A percentile compares a stretch with the other conserved stretches of the same genome.
phyloP scores from a whole-genome alignment of 2,888 invertebrate species.

The Heterodera filipjevi region DNA sequence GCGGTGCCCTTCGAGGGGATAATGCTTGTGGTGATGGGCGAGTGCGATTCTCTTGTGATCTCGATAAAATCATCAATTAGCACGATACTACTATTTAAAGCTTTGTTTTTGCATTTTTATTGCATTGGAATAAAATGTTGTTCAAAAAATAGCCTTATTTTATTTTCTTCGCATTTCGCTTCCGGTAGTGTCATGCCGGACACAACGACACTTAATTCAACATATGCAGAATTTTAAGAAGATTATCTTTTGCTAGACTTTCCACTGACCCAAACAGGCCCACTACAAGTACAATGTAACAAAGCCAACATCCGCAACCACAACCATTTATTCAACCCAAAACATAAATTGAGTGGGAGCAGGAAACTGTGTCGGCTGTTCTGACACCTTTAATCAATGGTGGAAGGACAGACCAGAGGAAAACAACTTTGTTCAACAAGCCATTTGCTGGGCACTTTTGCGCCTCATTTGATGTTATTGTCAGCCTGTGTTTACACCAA shows the following conservation, averaged over 20 bases:
- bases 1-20: neutral
- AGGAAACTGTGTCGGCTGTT: neutral
- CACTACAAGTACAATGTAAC: too few species aligned
- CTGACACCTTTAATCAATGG: neutral
- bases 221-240: neutral
- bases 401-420: neutral
- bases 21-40: constrained; percentile 14
- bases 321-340: neutral
- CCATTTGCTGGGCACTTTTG: constrained; percentile 3
- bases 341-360: neutral
- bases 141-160: constrained; percentile 1
- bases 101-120: neutral
- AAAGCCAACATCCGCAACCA: too few species aligned
- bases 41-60: neutral
- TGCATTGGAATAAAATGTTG: neutral
- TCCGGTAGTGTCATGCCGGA: neutral
- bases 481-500: neutral
- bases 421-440: neutral
- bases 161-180: neutral
- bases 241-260: neutral
- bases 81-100: constrained; percentile 19
- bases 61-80: constrained; percentile 11
- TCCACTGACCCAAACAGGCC: too few species aligned
- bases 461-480: neutral
- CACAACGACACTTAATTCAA: neutral